phyloP scores from a whole-genome alignment of 37 sponge, comb jelly and placozoan species.

The Halisarca cf. caerulea region DNA sequence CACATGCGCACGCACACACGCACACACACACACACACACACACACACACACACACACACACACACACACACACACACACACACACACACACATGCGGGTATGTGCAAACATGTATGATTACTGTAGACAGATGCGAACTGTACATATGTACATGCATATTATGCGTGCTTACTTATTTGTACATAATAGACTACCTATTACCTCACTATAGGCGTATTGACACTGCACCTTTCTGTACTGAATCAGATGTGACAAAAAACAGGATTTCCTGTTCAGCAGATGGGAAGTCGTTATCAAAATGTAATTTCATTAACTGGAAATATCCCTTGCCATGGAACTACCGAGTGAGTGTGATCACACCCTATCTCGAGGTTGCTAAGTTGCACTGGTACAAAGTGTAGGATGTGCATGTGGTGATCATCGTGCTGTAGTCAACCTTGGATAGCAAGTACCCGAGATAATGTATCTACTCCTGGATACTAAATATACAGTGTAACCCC shows the following conservation, averaged over 20 bases:
- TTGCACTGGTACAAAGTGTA: not conserved
- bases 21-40: no score
- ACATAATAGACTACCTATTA: no score
- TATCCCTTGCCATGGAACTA: conserved; percentile 22
- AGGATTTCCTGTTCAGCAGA: conserved; percentile 32
- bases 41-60: not conserved
- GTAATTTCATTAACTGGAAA: conserved; percentile 40
- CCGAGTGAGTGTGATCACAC: conserved; percentile 34
- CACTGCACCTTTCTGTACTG: conserved; percentile 43
- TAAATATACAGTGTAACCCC: no score
- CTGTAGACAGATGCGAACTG: not conserved
- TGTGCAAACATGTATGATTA: not conserved
- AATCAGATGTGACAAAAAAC: not conserved
- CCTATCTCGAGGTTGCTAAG: not conserved
- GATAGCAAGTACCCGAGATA: no score
- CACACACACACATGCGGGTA: not conserved
- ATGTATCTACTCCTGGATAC: no score
- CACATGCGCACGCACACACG: no score
- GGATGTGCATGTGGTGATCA: no score
- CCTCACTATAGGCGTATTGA: not conserved
- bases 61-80: not conserved
- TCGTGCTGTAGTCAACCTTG: no score
- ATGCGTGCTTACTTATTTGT: no score
- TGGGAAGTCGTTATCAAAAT: conserved; percentile 28
- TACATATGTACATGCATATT: not conserved